These are phyloP conservation scores for Tachyglossus aculeatus DNA, from an alignment of 2,797 vertebrate species.

Conservation along the genomic window DNA sequence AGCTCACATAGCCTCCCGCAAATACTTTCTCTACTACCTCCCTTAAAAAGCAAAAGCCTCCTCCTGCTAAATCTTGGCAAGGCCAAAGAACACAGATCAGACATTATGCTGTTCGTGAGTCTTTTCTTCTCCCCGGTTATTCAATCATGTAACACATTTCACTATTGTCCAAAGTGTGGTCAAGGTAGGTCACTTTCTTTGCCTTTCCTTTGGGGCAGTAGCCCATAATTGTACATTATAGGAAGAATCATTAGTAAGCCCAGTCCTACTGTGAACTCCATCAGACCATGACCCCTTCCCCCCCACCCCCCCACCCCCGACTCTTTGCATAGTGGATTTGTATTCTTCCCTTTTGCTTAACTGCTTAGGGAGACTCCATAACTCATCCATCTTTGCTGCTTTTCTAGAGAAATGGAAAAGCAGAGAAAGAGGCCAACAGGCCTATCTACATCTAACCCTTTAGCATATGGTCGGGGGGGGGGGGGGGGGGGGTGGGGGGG, in stretches of 20 bases:
- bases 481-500: too few species aligned
- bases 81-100: background rate
- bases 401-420: background rate
- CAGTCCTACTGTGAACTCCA: background rate
- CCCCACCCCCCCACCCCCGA: too few species aligned
- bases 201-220: background rate
- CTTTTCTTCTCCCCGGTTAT: background rate
- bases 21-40: too few species aligned
- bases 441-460: too few species aligned
- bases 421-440: background rate
- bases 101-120: background rate
- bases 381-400: background rate
- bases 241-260: conserved; percentile 1
- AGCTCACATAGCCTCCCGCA: too few species aligned
- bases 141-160: background rate
- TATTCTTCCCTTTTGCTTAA: background rate
- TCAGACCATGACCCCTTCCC: background rate
- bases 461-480: too few species aligned
- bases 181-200: background rate
- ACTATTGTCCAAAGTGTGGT: background rate
- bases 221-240: background rate
- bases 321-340: background rate
- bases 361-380: background rate
- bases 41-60: too few species aligned
- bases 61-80: background rate